Evolutionary conservation across 2,797 vertebrate species (phyloP), one percentile per base, ranked within the genome.

Genomic region (Salarias fasciatus): DNA sequence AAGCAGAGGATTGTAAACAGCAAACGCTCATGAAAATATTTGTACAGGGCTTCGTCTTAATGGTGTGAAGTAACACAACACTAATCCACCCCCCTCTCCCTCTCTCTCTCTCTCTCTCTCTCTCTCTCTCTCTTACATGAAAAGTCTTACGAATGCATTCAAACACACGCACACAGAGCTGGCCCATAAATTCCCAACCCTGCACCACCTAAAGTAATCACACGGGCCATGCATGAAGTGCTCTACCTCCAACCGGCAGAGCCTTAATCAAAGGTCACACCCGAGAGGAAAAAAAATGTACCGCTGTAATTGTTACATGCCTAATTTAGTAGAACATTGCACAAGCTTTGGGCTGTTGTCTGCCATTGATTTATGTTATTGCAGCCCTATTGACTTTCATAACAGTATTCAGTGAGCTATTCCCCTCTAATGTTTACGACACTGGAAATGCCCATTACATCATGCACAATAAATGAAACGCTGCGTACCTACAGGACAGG

Each of bases 301-400:
- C 45, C 60, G 13, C 60, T 50, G 77, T 89, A 89, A 89, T 87
- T 87, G 84, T 88, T 90, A 85, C 83, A 86, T 77, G 85, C 78
- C 84, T 90, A 90, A 91, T 91, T 91, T 91, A 86, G 86, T 87
- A 52, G 63, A 88, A 88, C 83, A 85, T 69, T 82, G 77, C 77
- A 63, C 67, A 41, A 65, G 86, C 87, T 90, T 80, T 76, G 75
- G 88, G 88, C 86, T 87, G 85, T 91, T 87, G 87, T 86, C 60
- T 64, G 53, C 75, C 77, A 77, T 72, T 86, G 86, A 91, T 88
- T 91, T 88, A 89, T 86, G 80, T 80, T 85, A 87, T 85, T 86
- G 84, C 57, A 50, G 77, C 77, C 75, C 76, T 84, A 86, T 85
- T 91, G 86, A 84, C 87, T 89, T 89, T 85, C 85, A 88, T 82